Evolutionary conservation across 1,140 invertebrate genomes (phyloP).

Genomic region (Portunus trituberculatus): DNA sequence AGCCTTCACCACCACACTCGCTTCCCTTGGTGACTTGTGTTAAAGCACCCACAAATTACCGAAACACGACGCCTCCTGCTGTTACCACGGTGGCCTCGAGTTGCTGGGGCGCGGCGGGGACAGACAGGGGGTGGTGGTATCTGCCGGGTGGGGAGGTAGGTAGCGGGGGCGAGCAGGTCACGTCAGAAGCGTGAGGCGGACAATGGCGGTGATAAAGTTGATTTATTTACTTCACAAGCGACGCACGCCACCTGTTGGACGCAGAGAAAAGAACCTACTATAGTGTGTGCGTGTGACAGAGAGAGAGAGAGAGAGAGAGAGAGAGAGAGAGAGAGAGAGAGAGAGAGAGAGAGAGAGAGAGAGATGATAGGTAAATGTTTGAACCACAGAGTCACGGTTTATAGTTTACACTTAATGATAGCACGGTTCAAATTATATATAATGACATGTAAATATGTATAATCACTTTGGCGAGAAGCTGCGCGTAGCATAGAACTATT

Average conservation of each 20-base stretch:
- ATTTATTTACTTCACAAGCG: not conserved
- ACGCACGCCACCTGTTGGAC: not conserved
- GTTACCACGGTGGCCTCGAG: not conserved
- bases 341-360: constrained; percentile 27
- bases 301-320: not conserved
- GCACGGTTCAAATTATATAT: no score
- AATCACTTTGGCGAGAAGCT: no score
- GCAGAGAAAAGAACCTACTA: not conserved
- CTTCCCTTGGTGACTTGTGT: not conserved
- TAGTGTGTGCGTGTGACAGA: no score
- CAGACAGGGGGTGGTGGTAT: no score
- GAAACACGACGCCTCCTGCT: not conserved
- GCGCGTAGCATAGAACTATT: no score
- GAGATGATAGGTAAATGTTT: not conserved
- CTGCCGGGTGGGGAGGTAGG: no score
- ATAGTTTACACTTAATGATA: no score
- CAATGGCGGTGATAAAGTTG: not conserved
- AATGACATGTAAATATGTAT: no score
- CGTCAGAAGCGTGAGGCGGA: not conserved
- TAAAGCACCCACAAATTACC: constrained; percentile 8
- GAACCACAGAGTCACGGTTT: no score
- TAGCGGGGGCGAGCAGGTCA: no score
- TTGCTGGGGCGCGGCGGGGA: not conserved
- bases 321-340: not conserved
- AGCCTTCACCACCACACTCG: no score